phyloP scores from a whole-genome alignment of 2,888 invertebrate species.

The Tenthredo distinguenda region DNA sequence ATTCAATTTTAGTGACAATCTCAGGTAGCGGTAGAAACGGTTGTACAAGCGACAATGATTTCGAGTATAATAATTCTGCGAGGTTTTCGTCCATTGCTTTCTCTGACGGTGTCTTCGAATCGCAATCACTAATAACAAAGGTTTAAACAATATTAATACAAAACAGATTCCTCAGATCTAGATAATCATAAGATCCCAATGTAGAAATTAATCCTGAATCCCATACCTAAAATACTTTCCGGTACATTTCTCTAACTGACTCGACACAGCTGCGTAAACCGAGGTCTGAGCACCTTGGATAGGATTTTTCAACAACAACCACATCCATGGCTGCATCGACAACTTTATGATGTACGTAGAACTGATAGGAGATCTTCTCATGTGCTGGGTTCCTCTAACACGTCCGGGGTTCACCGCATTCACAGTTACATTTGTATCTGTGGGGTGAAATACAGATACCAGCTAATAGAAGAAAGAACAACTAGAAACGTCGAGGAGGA shows the following conservation, averaged over 20 bases:
- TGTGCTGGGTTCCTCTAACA: conserved; percentile 83
- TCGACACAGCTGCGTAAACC: conserved; percentile 84
- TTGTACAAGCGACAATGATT: conserved; percentile 65
- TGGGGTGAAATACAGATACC: conserved; percentile 55
- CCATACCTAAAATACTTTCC: conserved; percentile 86
- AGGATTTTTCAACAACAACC: conserved; percentile 85
- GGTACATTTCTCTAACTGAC: conserved; percentile 81
- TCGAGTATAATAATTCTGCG: conserved; percentile 73
- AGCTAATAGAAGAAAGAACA: conserved; percentile 62
- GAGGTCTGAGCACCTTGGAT: conserved; percentile 86
- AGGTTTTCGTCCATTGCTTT: conserved; percentile 70
- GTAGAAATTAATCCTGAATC: not conserved
- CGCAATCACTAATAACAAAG: conserved; percentile 74
- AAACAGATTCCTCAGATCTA: not conserved
- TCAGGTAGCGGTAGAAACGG: conserved; percentile 48
- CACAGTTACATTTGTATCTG: conserved; percentile 84
- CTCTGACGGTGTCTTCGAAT: conserved; percentile 73
- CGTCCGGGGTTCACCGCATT: conserved; percentile 87
- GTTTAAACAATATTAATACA: not conserved
- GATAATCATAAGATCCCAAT: not conserved
- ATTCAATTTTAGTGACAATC: conserved; percentile 11
- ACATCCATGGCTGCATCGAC: conserved; percentile 84
- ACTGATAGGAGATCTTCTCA: conserved; percentile 80
- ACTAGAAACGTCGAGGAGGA: conserved; percentile 30
- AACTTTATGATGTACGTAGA: conserved; percentile 80